Evolutionary conservation across 2,797 vertebrate genomes (phyloP), one percentile per base, ranked within the genome.

Genomic region (Melanogrammus aeglefinus): DNA sequence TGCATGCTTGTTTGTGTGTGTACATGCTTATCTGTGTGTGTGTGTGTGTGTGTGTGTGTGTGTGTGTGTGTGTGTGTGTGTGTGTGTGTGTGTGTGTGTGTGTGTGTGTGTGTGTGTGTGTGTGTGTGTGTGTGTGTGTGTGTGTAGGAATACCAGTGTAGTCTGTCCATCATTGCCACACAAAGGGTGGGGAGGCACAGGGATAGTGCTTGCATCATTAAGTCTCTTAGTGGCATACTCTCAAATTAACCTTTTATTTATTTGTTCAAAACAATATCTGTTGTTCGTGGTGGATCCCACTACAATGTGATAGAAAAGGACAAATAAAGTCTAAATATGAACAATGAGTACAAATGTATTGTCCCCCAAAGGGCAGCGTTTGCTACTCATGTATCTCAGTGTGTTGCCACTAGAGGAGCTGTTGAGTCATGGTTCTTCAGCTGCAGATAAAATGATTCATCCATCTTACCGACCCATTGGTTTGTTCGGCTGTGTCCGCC

Each of bases 131-230:
- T 57, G 47, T 57, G 47, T 57, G 47, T 51, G 70, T 13, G 39
- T 89, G 88, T 85, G 83, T 86, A 84, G 83, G 82, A 86, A 88
- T 79, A 70, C 86, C 81, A 57, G 76, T 84, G 75, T 81, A 80
- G 84, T 88, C 84, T 87, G 84, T 88, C 86, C 81, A 79, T 84
- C 12, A 31, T 88, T 90, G 86, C 86, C 88, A 90, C 87, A 89
- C 86, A 91, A 87, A 87, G 88, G 83, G 78, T 88, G 87, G 90
- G 90, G 92, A 93, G 92, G 92, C 92, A 93, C 92, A 90, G 91
- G 91, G 88, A 93, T 91, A 91, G 90, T 92, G 90, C 88, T 93
- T 93, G 92, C 92, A 93, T 93, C 91, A 75, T 91, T 92, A 88
- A 88, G 88, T 90, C 89, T 93, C 86, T 88, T 90, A 88, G 90